phyloP scores from a whole-genome alignment of 2,113 vertebrate species.

The Picathartes gymnocephalus region DNA sequence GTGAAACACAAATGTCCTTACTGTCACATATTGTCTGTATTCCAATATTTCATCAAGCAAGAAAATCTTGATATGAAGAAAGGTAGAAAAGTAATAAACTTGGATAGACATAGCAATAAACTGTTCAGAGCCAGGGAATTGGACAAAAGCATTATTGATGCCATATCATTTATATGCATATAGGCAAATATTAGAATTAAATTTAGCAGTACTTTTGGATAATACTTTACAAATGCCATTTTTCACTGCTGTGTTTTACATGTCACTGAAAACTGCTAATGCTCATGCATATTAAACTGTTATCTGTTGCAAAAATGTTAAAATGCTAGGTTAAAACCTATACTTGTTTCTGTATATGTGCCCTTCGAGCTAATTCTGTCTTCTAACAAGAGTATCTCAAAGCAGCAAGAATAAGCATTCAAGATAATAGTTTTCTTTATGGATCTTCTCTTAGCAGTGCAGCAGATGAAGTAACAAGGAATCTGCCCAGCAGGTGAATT shows the following conservation, averaged over 20 bases:
- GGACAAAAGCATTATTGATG: not conserved
- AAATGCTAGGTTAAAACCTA: not conserved
- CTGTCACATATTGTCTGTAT: not conserved
- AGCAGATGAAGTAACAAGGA: not conserved
- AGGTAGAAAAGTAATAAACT: not conserved
- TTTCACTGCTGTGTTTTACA: not conserved
- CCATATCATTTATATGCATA: not conserved
- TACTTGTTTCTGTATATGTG: not conserved
- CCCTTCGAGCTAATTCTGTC: not conserved
- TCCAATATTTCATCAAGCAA: not conserved
- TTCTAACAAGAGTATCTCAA: not conserved
- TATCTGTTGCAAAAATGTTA: not conserved
- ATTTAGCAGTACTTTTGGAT: not conserved
- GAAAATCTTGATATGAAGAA: not conserved
- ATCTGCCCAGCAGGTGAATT: slow-evolving; percentile 23
- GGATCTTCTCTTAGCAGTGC: not conserved
- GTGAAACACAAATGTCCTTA: not conserved
- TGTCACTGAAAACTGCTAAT: not conserved
- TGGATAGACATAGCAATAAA: not conserved
- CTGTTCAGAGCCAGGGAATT: not conserved
- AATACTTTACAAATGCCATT: not conserved
- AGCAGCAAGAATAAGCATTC: not conserved
- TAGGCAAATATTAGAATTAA: not conserved
- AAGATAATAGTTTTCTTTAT: not conserved
- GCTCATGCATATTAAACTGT: not conserved